A percentile compares a stretch with the other conserved stretches of the same genome.
Conservation (phyloP, 1,140 invertebrate genomes). For the Drosophila simulans region DNA sequence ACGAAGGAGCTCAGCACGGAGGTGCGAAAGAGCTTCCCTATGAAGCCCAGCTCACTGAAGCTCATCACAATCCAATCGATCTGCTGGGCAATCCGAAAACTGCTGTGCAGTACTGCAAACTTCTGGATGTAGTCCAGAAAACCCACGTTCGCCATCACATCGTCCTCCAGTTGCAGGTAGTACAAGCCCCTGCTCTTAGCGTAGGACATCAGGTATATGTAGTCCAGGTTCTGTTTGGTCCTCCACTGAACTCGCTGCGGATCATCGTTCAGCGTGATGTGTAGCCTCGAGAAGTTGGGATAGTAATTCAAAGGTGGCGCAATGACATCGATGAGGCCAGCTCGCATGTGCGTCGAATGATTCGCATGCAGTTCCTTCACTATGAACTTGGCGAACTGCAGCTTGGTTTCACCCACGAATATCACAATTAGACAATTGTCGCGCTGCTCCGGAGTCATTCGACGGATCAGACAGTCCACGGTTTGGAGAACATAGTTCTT, state of each 20-base stretch:
- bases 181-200: slow-evolving; percentile 30
- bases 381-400: slow-evolving; percentile 13
- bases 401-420: slow-evolving; percentile 38
- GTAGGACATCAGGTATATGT: slow-evolving; percentile 52
- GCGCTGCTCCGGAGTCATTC: slow-evolving; percentile 9
- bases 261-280: slow-evolving; percentile 23
- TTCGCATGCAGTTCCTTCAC: background rate
- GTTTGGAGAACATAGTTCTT: slow-evolving; percentile 26
- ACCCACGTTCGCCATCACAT: slow-evolving; percentile 8
- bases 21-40: slow-evolving; percentile 45
- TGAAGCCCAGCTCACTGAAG: slow-evolving; percentile 46
- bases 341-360: slow-evolving; percentile 10
- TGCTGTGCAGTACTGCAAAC: slow-evolving; percentile 2
- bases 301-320: slow-evolving; percentile 41
- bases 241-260: slow-evolving; percentile 7
- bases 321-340: slow-evolving; percentile 47
- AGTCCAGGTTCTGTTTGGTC: slow-evolving; percentile 49
- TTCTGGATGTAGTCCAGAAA: slow-evolving; percentile 39
- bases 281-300: slow-evolving; percentile 17
- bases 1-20: slow-evolving; percentile 12
- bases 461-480: slow-evolving; percentile 17
- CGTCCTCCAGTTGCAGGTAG: slow-evolving; percentile 55
- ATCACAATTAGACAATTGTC: slow-evolving; percentile 39
- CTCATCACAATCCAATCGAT: slow-evolving; percentile 51
- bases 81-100: slow-evolving; percentile 22